Percentiles rank a stretch among this genome's conserved stretches.
These are phyloP conservation scores for Antheraea mylitta DNA, from an alignment of 1,140 invertebrate species.

Conservation along the genomic window DNA sequence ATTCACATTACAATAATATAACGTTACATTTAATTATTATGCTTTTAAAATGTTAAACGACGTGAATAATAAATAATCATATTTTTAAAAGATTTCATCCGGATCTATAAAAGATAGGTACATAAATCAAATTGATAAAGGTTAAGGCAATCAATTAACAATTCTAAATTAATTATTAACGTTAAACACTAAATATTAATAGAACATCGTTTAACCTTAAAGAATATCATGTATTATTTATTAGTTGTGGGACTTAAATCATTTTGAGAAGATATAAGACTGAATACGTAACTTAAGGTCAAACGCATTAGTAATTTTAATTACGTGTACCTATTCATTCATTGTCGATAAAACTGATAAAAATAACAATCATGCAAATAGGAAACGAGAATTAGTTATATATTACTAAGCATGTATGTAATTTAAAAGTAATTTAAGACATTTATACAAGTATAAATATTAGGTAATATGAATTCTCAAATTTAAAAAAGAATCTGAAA, in stretches of 20 bases:
- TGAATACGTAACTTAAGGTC: neutral
- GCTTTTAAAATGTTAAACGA: too few relatives aligned
- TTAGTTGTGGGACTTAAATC: neutral
- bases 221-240: neutral
- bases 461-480: too few relatives aligned
- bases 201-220: neutral
- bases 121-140: neutral
- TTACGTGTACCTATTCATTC: neutral
- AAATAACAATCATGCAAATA: neutral
- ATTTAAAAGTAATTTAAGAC: neutral
- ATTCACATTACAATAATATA: too few relatives aligned
- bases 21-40: too few relatives aligned
- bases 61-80: too few relatives aligned
- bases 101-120: neutral
- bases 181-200: neutral
- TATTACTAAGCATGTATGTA: neutral
- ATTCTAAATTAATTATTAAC: conserved; percentile 5
- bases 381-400: neutral
- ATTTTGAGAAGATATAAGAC: neutral
- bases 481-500: too few relatives aligned
- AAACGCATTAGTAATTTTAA: neutral
- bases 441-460: too few relatives aligned
- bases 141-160: neutral
- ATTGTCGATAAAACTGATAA: neutral
- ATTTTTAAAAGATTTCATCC: neutral